Conservation (phyloP, 2,888 invertebrate genomes). For the Caenorhabditis imperialis region DNA sequence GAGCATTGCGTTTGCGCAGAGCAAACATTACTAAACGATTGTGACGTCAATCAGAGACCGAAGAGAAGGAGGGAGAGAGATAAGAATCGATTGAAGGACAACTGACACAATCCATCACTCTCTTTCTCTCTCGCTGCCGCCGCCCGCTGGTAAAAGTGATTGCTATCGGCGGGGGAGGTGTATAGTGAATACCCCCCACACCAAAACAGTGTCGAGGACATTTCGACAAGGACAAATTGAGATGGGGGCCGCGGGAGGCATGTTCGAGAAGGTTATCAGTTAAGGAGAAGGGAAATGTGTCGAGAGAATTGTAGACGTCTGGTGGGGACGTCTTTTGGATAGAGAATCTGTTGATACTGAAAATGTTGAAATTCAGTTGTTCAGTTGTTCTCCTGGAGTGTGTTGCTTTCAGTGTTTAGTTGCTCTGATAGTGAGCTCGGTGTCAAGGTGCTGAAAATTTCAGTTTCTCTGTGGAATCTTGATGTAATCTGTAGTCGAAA, state of each 20-base stretch:
- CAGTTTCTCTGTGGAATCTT: too few relatives aligned
- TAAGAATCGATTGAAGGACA: conserved; percentile 51
- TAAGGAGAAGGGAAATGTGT: too few relatives aligned
- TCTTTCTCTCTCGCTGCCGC: not conserved
- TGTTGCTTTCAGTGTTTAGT: too few relatives aligned
- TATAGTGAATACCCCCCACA: too few relatives aligned
- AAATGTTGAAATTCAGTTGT: too few relatives aligned
- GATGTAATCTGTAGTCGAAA: too few relatives aligned
- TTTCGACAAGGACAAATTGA: conserved; percentile 25
- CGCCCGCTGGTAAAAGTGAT: conserved; percentile 8
- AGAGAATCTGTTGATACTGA: too few relatives aligned
- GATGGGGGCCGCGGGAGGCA: not conserved
- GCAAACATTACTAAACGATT: conserved; percentile 33
- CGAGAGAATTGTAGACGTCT: too few relatives aligned
- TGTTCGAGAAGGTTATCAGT: not conserved
- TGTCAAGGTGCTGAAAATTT: too few relatives aligned
- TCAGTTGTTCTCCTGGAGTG: too few relatives aligned
- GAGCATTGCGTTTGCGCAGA: conserved; percentile 38
- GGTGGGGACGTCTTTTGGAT: too few relatives aligned
- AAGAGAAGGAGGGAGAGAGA: conserved; percentile 7
- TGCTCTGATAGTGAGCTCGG: too few relatives aligned
- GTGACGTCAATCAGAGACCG: conserved; percentile 30
- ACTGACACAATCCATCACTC: conserved; percentile 14
- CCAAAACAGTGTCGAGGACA: conserved; percentile 17
- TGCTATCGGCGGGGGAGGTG: conserved; percentile 37